Base-by-base conservation (phyloP, 2,888 invertebrate genomes). In the Thereva nobilitata region DNA sequence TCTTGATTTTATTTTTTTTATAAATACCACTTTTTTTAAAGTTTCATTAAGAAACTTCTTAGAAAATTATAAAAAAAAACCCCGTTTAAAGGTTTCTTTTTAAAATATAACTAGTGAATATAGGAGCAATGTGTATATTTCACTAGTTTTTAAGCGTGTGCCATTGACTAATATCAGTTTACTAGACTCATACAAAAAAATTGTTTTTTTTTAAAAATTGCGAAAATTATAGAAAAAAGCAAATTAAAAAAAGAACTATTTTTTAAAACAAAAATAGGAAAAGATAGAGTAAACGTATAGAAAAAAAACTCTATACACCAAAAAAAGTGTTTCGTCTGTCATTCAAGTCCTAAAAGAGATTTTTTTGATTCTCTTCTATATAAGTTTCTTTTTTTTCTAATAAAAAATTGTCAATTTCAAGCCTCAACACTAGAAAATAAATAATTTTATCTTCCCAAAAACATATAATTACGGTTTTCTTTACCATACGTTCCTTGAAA, bases 191-290 rank as follows among this genome's bases (percentile, higher is more conserved):
- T 34, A 59, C 45, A 47, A 59, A 59, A 45, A 47, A 59, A 59
- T 59, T 45, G 59, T 47, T 47, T 47, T 47, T 38, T 47, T 59
- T 47, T 44, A 44, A 47, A 49, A 38, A 37, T 59, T 10, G 59
- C 59, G 47, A 59, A 49, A 23, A 47, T 59, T 45, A n/a, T 56
- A 44, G 44, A 56, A 56, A 47, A 59, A 37, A 45, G 49, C 47
- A 38, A 45, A 38, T 45, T 49, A 7, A 47, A 2, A 2, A 47
- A 47, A 38, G 41, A 44, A n/a, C 38, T 44, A 34, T 44, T 41
- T 5, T 55, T 40, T 23, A 23, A 23, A 23, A 23, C 23, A 23
- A 23, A 23, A 23, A 23, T 23, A 23, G 23, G 23, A 23, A 23
- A 42, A 55, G n/a, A 54, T 37, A 53, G 10, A 55, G 38, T 5